Conservation (phyloP, 2,797 vertebrate genomes). For the Nannoperca obscura region DNA sequence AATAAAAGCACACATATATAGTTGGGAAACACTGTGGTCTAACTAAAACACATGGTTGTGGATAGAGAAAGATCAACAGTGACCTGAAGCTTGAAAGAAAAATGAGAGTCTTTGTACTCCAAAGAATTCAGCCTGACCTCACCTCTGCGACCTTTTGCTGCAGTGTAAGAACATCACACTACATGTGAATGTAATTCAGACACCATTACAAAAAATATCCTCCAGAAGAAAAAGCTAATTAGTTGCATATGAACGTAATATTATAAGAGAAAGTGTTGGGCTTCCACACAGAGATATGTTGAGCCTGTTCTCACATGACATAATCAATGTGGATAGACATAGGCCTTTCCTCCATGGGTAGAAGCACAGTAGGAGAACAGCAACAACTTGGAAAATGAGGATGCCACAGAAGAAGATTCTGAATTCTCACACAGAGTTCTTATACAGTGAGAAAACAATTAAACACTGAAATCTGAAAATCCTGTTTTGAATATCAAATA, state of each 20-base stretch:
- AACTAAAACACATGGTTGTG: background rate
- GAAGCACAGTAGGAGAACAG: conserved; percentile 10
- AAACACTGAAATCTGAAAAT: background rate
- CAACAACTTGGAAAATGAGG: background rate
- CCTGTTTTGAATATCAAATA: background rate
- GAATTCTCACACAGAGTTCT: background rate
- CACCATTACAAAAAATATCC: conserved; percentile 3
- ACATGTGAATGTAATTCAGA: background rate
- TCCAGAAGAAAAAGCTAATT: conserved; percentile 11
- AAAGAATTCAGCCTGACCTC: background rate
- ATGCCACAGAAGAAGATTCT: background rate
- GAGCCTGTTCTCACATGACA: background rate
- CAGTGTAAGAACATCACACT: background rate
- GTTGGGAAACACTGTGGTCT: background rate
- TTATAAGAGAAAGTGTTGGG: background rate
- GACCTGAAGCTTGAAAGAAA: background rate
- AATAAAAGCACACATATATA: background rate
- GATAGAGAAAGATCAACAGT: background rate
- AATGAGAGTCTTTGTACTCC: conserved; percentile 6
- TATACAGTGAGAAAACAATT: background rate
- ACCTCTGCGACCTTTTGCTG: background rate
- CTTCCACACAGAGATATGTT: background rate
- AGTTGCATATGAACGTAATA: background rate
- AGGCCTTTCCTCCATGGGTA: background rate
- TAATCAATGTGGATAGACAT: background rate